phyloP scores from a whole-genome alignment of 2,888 invertebrate species.

The Aphelenchoides bicaudatus region DNA sequence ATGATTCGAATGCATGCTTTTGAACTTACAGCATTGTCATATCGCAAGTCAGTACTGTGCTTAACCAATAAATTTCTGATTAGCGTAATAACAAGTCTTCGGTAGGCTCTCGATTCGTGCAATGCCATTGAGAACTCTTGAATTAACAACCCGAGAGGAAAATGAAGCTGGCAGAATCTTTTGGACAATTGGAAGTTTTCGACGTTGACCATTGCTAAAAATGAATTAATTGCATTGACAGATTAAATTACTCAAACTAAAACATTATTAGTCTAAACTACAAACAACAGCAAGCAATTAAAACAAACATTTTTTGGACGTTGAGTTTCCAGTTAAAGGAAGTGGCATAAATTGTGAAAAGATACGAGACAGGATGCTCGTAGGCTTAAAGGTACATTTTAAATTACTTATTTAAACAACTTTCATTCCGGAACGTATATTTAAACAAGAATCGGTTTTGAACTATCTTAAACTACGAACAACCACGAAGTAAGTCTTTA shows the following conservation, averaged over 20 bases:
- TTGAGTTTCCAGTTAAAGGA: not conserved
- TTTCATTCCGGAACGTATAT: too few species aligned
- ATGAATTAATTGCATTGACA: not conserved
- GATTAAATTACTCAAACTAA: not conserved
- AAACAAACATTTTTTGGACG: slow-evolving; percentile 18
- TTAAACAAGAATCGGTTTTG: too few species aligned
- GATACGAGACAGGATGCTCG: slow-evolving; percentile 17
- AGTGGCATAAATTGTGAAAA: slow-evolving; percentile 17
- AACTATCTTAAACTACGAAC: too few species aligned
- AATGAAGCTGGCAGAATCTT: slow-evolving; percentile 85
- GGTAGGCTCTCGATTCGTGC: slow-evolving; percentile 77
- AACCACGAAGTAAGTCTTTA: too few species aligned
- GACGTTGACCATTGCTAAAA: slow-evolving; percentile 52
- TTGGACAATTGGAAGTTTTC: slow-evolving; percentile 68
- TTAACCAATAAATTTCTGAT: slow-evolving; percentile 84
- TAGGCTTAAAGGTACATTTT: too few species aligned
- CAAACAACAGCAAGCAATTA: not conserved
- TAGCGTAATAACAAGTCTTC: slow-evolving; percentile 75
- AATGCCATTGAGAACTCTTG: slow-evolving; percentile 81
- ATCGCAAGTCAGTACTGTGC: slow-evolving; percentile 87
- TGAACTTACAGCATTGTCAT: slow-evolving; percentile 70
- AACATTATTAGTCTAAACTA: slow-evolving; percentile 12
- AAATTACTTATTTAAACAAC: too few species aligned
- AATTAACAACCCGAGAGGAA: slow-evolving; percentile 76
- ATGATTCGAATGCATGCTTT: slow-evolving; percentile 1